Base-by-base conservation (phyloP, 2,888 invertebrate genomes). In the Agonopterix subpropinquella region DNA sequence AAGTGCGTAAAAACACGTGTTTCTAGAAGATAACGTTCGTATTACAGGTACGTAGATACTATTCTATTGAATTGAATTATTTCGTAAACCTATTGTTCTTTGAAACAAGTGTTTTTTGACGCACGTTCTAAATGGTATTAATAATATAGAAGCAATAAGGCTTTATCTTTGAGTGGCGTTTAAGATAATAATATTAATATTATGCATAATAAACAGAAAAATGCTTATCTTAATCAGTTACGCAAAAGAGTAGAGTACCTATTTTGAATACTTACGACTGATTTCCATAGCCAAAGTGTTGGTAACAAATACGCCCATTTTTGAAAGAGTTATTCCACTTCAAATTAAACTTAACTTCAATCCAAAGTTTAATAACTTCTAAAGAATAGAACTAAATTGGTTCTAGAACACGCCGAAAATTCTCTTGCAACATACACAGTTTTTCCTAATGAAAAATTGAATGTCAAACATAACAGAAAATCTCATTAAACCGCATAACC, bases 221-320 rank as follows among this genome's bases (percentile, higher is more conserved):
- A 5, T 28, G 7, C 7, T 28, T 28, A 28, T 28, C 28, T 28
- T 28, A 28, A 28, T 28, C 7, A 28, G 28, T 28, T 28, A 28
- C 10, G 39, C n/a, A 39, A 39, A 39, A 39, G n/a, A 39, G 39
- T 39, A 9, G 39, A 9, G 39, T 39, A 37, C 37, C 37, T 37
- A 39, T 39, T 39, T 4, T 39, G 37, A 45, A 36, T 66, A 86
- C 86, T 86, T 68, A 88, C 87, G 84, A 56, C 75, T 81, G 50
- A 86, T 73, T 57, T 88, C 87, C 87, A 87, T 86, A 13, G 86
- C 85, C 54, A 87, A 61, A 36, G 85, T 85, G 53, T 70, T 83
- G 2, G 81, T 74, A 35, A 85, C 73, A 65, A 73, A 80, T 48
- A 84, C 85, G 56, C 85, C 85, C 85, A 85, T 84, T 56, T 61